Evolutionary conservation across 2,113 vertebrate species (phyloP).

Genomic region (Proterorhinus semilunaris): DNA sequence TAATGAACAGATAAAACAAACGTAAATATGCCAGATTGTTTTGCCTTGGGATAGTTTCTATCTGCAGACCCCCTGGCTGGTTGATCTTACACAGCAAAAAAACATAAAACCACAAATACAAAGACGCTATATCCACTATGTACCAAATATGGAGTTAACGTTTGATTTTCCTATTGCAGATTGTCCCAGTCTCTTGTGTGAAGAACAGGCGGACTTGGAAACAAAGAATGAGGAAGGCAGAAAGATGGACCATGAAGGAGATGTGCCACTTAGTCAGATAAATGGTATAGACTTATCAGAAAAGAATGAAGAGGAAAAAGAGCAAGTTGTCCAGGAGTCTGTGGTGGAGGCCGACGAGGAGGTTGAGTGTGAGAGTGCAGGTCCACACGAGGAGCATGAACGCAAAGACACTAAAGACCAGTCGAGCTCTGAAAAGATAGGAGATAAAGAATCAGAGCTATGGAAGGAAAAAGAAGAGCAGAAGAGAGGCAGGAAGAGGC

Average conservation of each 20-base stretch:
- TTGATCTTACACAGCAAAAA: no score
- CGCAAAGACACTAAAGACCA: slow-evolving; percentile 15
- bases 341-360: slow-evolving; percentile 34
- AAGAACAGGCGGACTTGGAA: slow-evolving; percentile 64
- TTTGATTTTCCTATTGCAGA: slow-evolving; percentile 57
- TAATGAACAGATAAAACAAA: no score
- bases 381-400: slow-evolving; percentile 35
- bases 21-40: no score
- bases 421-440: slow-evolving; percentile 13
- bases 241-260: slow-evolving; percentile 38
- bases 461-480: slow-evolving; percentile 34
- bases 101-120: no score
- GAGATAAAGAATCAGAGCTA: slow-evolving; percentile 21
- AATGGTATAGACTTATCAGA: slow-evolving; percentile 32
- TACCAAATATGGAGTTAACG: not conserved
- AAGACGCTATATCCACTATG: no score
- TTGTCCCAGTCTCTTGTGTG: slow-evolving; percentile 71
- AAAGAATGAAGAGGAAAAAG: slow-evolving; percentile 21
- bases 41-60: no score
- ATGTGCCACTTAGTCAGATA: slow-evolving; percentile 41
- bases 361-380: slow-evolving; percentile 32
- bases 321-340: slow-evolving; percentile 18
- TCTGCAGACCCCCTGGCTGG: no score
- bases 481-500: slow-evolving; percentile 47
- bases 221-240: slow-evolving; percentile 37